Conservation (phyloP, 1,140 invertebrate species). For the Antheraea pernyi region DNA sequence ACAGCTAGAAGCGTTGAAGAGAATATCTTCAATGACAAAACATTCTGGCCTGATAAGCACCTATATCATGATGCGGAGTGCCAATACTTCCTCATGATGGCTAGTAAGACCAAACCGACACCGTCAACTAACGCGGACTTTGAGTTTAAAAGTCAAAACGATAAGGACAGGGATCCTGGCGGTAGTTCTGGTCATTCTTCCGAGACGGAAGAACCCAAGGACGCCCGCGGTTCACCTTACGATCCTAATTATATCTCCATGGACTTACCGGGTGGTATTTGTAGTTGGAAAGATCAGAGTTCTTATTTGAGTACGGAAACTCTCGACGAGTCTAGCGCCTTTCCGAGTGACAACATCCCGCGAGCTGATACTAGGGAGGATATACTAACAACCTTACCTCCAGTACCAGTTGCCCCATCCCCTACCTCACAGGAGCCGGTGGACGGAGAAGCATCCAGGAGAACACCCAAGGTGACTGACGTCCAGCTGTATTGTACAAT, state of each 20-base stretch:
- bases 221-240: conserved; percentile 60
- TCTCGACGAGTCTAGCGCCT: conserved; percentile 35
- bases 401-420: conserved; percentile 47
- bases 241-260: conserved; percentile 85
- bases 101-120: conserved; percentile 67
- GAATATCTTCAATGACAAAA: conserved; percentile 76
- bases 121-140: conserved; percentile 55
- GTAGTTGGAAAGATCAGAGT: conserved; percentile 91
- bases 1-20: conserved; percentile 33
- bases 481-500: conserved; percentile 74
- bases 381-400: conserved; percentile 69
- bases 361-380: conserved; percentile 44
- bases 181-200: conserved; percentile 81
- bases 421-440: conserved; percentile 64
- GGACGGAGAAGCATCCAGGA: conserved; percentile 38
- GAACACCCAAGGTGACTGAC: conserved; percentile 72
- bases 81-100: conserved; percentile 76
- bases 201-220: conserved; percentile 63
- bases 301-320: conserved; percentile 85
- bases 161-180: conserved; percentile 80
- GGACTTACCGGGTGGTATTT: conserved; percentile 87
- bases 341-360: not conserved
- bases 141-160: conserved; percentile 74
- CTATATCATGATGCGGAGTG: conserved; percentile 83
- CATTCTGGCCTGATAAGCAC: conserved; percentile 82